Evolutionary conservation across 2,797 vertebrate species (phyloP).

Genomic region (Lagodon rhomboides): DNA sequence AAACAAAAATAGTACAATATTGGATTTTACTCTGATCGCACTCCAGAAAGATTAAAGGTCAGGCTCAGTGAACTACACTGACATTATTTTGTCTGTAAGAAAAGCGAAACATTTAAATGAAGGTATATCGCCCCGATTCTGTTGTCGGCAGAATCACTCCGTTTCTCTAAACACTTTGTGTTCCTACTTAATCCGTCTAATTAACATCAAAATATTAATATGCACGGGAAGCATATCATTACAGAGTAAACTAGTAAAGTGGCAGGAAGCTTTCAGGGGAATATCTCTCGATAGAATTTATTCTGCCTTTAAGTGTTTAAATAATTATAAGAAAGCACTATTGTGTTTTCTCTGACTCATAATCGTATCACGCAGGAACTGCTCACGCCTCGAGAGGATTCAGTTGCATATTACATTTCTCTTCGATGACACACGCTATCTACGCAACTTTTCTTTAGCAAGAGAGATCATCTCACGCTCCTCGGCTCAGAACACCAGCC

Average conservation of each 20-base stretch:
- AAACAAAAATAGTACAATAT: neutral
- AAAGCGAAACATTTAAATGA: neutral
- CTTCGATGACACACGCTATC: slow-evolving; percentile 6
- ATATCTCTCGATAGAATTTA: slow-evolving; percentile 22
- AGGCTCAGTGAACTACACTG: neutral
- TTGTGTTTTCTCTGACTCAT: slow-evolving; percentile 35
- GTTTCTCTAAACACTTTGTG: slow-evolving; percentile 22
- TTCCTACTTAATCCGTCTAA: slow-evolving; percentile 6
- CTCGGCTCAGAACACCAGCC: slow-evolving; percentile 33
- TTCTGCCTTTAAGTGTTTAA: slow-evolving; percentile 53
- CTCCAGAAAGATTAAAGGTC: neutral
- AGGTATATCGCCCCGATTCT: neutral
- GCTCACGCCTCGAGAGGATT: slow-evolving; percentile 46
- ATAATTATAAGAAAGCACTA: slow-evolving; percentile 47
- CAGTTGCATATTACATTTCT: slow-evolving; percentile 13
- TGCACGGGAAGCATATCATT: slow-evolving; percentile 2
- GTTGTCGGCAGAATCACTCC: neutral
- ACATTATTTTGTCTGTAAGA: neutral
- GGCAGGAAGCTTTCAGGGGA: slow-evolving; percentile 14
- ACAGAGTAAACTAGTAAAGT: slow-evolving; percentile 8
- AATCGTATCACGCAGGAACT: slow-evolving; percentile 32
- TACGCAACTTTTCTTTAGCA: slow-evolving; percentile 21
- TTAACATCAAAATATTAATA: slow-evolving; percentile 24
- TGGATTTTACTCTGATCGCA: neutral
- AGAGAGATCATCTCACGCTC: slow-evolving; percentile 30